Evolutionary conservation across 1,140 invertebrate genomes (phyloP).

Genomic region (Aphaenogaster rudis): DNA sequence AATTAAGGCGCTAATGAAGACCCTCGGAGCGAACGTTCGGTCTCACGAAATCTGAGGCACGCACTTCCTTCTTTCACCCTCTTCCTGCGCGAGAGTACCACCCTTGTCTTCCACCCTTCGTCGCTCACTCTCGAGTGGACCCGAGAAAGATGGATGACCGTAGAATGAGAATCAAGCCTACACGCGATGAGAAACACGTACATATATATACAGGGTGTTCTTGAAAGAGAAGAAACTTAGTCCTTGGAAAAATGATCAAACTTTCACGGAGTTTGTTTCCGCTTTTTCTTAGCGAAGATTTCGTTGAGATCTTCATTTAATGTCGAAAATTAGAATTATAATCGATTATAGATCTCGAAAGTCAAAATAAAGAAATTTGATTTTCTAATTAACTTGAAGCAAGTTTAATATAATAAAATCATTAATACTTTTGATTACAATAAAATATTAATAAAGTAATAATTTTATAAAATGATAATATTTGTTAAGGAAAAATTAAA

Average conservation of each 20-base stretch:
- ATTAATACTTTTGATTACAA: constrained; percentile 9
- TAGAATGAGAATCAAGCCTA: constrained; percentile 65
- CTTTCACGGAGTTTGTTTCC: not conserved
- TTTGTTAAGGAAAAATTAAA: constrained; percentile 4
- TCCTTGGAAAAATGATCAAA: not conserved
- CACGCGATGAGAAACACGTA: constrained; percentile 61
- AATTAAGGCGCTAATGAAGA: constrained; percentile 75
- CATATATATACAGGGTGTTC: constrained; percentile 32
- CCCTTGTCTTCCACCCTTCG: constrained; percentile 32
- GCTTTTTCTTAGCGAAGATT: not conserved
- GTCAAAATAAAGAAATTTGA: not conserved
- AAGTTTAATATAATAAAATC: not conserved
- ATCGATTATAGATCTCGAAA: not conserved
- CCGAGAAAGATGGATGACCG: constrained; percentile 59
- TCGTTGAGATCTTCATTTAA: not conserved
- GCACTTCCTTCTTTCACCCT: constrained; percentile 62
- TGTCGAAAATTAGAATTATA: not conserved
- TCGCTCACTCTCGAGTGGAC: constrained; percentile 39
- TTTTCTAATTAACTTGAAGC: not conserved
- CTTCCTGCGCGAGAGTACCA: constrained; percentile 24
- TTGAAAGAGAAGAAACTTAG: not conserved
- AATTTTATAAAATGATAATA: not conserved
- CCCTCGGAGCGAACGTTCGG: constrained; percentile 46
- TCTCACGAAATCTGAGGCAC: constrained; percentile 60
- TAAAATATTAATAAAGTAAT: not conserved